These are phyloP conservation scores for Cnemophilus loriae DNA, from an alignment of 2,113 vertebrate genomes.

Conservation along the genomic window DNA sequence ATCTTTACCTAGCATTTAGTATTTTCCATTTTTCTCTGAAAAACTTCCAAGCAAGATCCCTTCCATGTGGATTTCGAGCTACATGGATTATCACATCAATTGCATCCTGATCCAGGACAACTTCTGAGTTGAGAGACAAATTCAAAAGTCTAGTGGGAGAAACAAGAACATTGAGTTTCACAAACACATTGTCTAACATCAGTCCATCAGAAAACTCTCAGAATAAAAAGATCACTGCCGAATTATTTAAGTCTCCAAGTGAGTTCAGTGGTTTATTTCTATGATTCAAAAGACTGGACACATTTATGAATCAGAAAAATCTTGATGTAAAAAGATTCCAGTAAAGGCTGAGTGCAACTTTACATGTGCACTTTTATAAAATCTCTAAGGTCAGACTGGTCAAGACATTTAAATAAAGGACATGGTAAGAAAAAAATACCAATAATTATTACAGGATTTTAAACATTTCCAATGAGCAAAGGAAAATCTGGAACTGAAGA, in stretches of 20 bases:
- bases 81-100: slow-evolving; percentile 97
- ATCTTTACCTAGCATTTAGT: slow-evolving; percentile 87
- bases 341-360: not conserved
- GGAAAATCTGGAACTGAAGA: not conserved
- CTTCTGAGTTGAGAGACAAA: slow-evolving; percentile 91
- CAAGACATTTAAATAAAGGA: not conserved
- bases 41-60: slow-evolving; percentile 93
- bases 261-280: not conserved
- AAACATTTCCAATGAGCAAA: not conserved
- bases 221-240: not conserved
- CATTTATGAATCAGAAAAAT: not conserved
- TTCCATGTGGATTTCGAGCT: slow-evolving; percentile 91
- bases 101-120: slow-evolving; percentile 94
- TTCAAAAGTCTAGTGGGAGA: slow-evolving; percentile 80
- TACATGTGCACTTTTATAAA: not conserved
- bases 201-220: not conserved
- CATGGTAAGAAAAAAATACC: not conserved
- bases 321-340: not conserved
- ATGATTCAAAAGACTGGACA: not conserved
- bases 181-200: not conserved
- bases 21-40: slow-evolving; percentile 96
- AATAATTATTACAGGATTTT: not conserved
- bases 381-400: not conserved
- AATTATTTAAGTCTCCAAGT: not conserved
- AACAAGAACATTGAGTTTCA: not conserved